phyloP scores from a whole-genome alignment of 1,140 invertebrate species.

The Apolygus lucorum region DNA sequence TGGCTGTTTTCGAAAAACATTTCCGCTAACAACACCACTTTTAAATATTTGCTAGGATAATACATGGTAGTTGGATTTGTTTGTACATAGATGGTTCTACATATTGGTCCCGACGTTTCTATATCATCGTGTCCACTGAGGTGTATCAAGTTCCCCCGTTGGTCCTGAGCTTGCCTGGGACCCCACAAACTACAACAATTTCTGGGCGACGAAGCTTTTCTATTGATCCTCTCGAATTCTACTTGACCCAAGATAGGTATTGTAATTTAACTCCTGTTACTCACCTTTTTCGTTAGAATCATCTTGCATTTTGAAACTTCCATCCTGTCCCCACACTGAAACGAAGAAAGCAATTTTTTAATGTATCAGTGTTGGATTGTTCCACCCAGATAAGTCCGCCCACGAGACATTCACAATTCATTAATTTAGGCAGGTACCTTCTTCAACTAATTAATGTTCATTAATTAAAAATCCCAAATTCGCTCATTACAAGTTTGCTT shows the following conservation, averaged over 20 bases:
- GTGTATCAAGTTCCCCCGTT: no score
- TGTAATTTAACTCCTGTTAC: not conserved
- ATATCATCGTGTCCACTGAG: no score
- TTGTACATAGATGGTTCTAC: no score
- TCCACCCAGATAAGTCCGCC: not conserved
- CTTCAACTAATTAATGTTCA: not conserved
- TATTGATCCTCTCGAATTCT: not conserved
- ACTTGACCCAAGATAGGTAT: not conserved
- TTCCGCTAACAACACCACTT: not conserved
- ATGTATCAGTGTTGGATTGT: not conserved
- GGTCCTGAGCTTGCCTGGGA: no score
- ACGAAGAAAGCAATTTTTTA: slow-evolving; percentile 27
- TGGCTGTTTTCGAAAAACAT: not conserved
- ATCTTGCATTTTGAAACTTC: slow-evolving; percentile 54
- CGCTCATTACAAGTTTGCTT: not conserved
- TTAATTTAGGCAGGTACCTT: not conserved
- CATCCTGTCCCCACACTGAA: slow-evolving; percentile 53
- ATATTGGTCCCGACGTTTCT: no score
- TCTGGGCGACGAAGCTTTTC: not conserved
- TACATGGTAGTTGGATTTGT: not conserved
- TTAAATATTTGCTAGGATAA: not conserved
- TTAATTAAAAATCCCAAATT: not conserved
- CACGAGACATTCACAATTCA: not conserved
- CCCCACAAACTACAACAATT: not conserved
- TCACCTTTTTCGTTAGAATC: slow-evolving; percentile 57